Conservation (phyloP, 2,888 invertebrate species). For the Hydraecia micacea region DNA sequence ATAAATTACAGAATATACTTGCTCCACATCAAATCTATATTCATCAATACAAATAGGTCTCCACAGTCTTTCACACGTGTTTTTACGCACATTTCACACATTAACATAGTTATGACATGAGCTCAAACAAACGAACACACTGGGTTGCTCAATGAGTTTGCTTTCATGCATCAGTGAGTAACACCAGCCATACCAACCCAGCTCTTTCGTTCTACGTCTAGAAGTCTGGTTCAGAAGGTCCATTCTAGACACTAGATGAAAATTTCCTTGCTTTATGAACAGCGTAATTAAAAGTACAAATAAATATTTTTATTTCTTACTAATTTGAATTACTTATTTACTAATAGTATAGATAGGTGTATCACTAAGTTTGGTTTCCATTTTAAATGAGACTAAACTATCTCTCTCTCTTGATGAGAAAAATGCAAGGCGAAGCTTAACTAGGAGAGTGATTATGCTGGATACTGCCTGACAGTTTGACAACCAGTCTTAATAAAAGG, state of each 20-base stretch:
- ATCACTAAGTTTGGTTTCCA: no score
- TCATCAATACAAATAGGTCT: constrained; percentile 33
- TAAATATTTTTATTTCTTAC: no score
- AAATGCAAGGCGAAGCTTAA: neutral
- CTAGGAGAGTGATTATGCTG: neutral
- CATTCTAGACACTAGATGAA: neutral
- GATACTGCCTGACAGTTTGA: neutral
- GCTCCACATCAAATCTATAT: constrained; percentile 18
- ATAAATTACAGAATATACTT: neutral
- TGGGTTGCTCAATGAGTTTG: constrained; percentile 46
- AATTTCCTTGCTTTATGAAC: neutral
- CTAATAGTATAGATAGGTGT: neutral
- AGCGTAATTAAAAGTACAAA: neutral
- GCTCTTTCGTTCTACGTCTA: neutral
- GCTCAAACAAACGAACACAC: constrained; percentile 39
- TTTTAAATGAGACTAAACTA: neutral
- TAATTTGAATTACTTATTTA: no score
- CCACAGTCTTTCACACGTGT: constrained; percentile 38
- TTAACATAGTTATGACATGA: constrained; percentile 55
- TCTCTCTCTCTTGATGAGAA: neutral
- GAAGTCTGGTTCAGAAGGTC: neutral
- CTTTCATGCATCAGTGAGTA: constrained; percentile 55
- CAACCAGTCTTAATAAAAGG: neutral
- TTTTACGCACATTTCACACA: constrained; percentile 49
- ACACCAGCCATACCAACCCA: neutral